Base-by-base conservation (phyloP, 2,797 vertebrate genomes). In the Melanogrammus aeglefinus region DNA sequence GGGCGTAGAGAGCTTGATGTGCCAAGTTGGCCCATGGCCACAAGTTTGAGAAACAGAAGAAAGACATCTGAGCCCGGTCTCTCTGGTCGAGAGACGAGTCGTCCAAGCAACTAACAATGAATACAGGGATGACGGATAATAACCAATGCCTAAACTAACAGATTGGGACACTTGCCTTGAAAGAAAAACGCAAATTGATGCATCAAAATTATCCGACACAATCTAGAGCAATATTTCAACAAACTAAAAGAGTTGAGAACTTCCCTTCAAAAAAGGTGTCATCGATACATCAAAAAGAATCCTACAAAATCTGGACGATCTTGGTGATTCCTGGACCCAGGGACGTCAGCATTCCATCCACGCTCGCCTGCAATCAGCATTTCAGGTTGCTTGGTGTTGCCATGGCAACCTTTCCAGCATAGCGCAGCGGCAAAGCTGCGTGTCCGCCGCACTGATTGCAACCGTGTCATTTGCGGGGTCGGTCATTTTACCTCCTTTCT, bases 341-440 rank as follows among this genome's bases (percentile, higher is more conserved):
- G 57, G 21, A 63, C 21, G 6, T 9, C 57, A 9, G 57, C 21
- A 63, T n/a, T 63, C 21, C 57, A 8, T n/a, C 57, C 16, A 51
- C 18, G n/a, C 57, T 63, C 21, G 2, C 21, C 57, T 63, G 79
- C 69, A 27, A 86, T 86, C 89, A 90, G 85, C 38, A 78, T 35
- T 83, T 75, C 79, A 73, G 77, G 82, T 83, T 85, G 77, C 51
- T 33, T 71, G 63, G 13, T 12, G 41, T 66, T 66, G 63, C 63
- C 24, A 27, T 12, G 63, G 63, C 63, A 66, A 27, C 63, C 2
- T 24, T 27, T 27, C 63, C 2, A 66, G 63, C 63, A 27, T 12
- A 66, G 63, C 63, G 63, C 2, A 27, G 10, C 24, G 13, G 57
- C 27, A 27, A 10, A 27, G 24, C 39, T 51, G 51, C 5, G 57